Conservation (phyloP, 2,888 invertebrate genomes). For the Lingula anatina region DNA sequence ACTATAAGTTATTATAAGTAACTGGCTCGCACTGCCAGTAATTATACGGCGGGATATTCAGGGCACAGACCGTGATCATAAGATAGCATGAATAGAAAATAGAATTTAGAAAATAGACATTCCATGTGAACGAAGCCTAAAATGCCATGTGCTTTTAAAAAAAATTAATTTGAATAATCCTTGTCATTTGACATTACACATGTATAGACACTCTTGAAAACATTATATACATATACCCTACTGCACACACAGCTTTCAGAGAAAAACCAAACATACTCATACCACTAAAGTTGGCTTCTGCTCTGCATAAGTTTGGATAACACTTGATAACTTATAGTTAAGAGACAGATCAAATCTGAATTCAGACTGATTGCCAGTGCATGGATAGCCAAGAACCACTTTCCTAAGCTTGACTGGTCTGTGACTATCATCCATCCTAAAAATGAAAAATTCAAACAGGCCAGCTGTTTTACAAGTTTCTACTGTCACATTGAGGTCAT, state of each 20-base stretch:
- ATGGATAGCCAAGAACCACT: conserved; percentile 68
- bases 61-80: too few relatives aligned
- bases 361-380: conserved; percentile 57
- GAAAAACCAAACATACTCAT: too few relatives aligned
- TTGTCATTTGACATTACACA: not conserved
- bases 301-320: conserved; percentile 67
- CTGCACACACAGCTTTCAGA: too few relatives aligned
- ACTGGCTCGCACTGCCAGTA: too few relatives aligned
- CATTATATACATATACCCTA: not conserved
- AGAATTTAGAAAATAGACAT: too few relatives aligned
- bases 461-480: not conserved
- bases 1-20: too few relatives aligned
- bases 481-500: not conserved
- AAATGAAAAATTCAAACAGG: conserved; percentile 11
- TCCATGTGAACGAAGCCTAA: too few relatives aligned
- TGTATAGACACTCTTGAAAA: not conserved
- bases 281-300: conserved; percentile 65
- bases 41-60: too few relatives aligned
- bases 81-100: too few relatives aligned
- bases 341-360: conserved; percentile 74
- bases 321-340: conserved; percentile 67
- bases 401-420: conserved; percentile 71
- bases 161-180: not conserved
- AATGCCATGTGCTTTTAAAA: not conserved
- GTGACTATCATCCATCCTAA: conserved; percentile 66